Conservation (phyloP, 2,113 vertebrate species). For the Lates calcarifer region DNA sequence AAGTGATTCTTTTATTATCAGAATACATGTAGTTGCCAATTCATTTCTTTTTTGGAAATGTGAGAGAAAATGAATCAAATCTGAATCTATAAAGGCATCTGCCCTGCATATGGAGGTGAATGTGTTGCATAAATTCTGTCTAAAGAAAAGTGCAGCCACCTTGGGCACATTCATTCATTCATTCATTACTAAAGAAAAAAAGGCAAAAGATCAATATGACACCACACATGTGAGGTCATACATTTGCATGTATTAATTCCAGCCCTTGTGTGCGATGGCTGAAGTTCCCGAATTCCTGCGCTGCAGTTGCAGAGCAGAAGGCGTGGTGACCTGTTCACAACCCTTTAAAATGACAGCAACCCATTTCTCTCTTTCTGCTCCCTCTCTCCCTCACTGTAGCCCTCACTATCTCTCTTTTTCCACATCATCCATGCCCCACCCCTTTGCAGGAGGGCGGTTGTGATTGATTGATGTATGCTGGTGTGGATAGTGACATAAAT, state of each 20-base stretch:
- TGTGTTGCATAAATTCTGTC: constrained; percentile 24
- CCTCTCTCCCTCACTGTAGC: constrained; percentile 16
- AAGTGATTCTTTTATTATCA: not conserved
- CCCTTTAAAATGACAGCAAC: constrained; percentile 77
- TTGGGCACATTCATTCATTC: constrained; percentile 16
- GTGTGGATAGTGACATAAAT: constrained; percentile 81
- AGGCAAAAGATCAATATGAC: constrained; percentile 46
- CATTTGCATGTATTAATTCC: constrained; percentile 60
- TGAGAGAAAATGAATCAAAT: constrained; percentile 21
- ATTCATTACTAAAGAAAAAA: not conserved
- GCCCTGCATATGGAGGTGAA: constrained; percentile 17
- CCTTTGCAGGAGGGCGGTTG: constrained; percentile 72
- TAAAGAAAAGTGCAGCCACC: not conserved
- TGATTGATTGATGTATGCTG: constrained; percentile 82
- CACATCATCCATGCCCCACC: constrained; percentile 70
- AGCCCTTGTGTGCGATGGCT: constrained; percentile 12
- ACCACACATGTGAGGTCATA: constrained; percentile 36
- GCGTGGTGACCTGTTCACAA: constrained; percentile 79
- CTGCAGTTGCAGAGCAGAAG: constrained; percentile 58
- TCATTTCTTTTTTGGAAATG: constrained; percentile 19
- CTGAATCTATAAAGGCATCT: not conserved
- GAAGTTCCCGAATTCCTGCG: constrained; percentile 56
- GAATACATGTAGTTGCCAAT: too few species aligned
- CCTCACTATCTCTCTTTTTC: constrained; percentile 54
- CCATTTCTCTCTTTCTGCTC: constrained; percentile 62